Base-by-base conservation (phyloP, 2,113 vertebrate genomes). In the Phylloscopus trochilus region DNA sequence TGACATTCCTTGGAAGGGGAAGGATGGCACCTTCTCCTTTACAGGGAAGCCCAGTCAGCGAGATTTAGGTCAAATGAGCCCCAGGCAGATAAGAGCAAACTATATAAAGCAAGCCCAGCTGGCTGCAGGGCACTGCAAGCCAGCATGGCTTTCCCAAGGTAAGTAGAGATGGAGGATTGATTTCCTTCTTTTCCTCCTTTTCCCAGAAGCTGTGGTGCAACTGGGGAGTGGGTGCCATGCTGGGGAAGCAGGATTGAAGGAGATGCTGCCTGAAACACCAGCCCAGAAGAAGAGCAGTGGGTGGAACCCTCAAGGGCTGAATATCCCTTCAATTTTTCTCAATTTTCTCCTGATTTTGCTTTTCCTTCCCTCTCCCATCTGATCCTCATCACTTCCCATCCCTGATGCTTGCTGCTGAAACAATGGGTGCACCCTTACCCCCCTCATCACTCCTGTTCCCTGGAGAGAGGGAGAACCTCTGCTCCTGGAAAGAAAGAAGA, bases 391-490 rank as follows among this genome's bases (percentile, higher is more conserved):
- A 46, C 49, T 39, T 69, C 68, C 35, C 55, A 31, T 9, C 62
- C 53, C 52, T 39, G n/a, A 2, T 0, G 0, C 22, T 58, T 52
- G n/a, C 46, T 67, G 67, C 62, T 1, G 4, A 69, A 47, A 55
- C 6, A 1, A 13, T 0, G 0, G 77, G 15, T 0, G 0, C 44
- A 13, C 46, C 35, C 58, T 51, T 5, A 1, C 8, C 16, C 33
- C 26, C 6, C 18, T 49, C 17, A 4, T 10, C 19, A 11, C 20
- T 28, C 30, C 47, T 12, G 3, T 14, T 31, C 13, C 37, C 22
- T 0, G 0, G 56, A 73, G 44, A 14, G 17, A 44, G 31, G 63
- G 43, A 87, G 10, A 53, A 59, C 8, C 49, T 52, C 81, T 92
- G 53, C 27, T 49, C n/a, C 22, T 0, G 2, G n/a, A 51, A 51